Base-by-base conservation (phyloP, 1,140 invertebrate species). In the Drosophila ogumai region DNA sequence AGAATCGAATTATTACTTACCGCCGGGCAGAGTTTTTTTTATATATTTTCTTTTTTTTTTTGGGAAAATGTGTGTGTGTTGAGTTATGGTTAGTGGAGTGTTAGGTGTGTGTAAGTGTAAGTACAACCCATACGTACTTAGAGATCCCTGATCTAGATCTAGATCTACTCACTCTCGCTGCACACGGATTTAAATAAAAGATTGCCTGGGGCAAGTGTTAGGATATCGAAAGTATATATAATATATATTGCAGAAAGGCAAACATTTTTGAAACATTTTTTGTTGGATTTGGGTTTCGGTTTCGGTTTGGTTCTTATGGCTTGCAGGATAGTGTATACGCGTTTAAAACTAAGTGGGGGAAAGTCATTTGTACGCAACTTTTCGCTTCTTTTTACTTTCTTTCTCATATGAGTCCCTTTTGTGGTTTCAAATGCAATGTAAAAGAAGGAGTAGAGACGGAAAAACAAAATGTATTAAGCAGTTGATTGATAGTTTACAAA, bases 371-470 rank as follows among this genome's bases (percentile, higher is more conserved):
- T 90, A 86, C 82, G 82, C 90, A 86, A 82, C 81, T 90, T 90
- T 92, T 90, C 73, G 88, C 78, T 91, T 92, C 79, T 92, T 92
- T 91, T 92, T 92, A 90, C 87, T 92, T 92, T 92, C 91, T 92
- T 92, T 92, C 81, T 92, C 91, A 88, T 92, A 82, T 82, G 91
- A 92, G 75, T 92, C 88, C 91, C 91, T 91, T 90, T 90, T 90
- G 84, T 86, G 82, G 81, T 85, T 82, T 79, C 46, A 90, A 90
- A 90, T 90, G 85, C 86, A 90, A 90, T 90, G 86, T 90, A 90
- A 90, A 90, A 88, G 79, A 88, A 90, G 86, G 86, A 90, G 86
- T 90, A 90, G 86, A 90, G 86, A 90, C 86, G 86, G 86, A 90
- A 90, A 87, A 88, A 88, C 84, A 88, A 88, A 90, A 90, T 75